Conservation (phyloP, 2,888 invertebrate species). For the Pristionchus japonicus region DNA sequence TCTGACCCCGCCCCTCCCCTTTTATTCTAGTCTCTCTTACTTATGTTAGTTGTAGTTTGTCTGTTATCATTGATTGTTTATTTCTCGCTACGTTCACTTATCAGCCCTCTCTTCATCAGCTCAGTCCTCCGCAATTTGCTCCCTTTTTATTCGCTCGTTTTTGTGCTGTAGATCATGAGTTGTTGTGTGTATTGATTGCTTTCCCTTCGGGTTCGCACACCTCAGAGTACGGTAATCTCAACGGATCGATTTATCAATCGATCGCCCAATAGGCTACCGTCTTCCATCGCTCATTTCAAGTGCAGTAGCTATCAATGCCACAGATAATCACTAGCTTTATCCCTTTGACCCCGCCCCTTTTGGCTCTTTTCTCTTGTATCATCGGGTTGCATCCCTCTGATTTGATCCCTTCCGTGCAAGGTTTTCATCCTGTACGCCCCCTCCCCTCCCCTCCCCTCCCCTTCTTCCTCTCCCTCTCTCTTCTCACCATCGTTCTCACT, state of each 20-base stretch:
- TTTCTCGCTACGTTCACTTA: not conserved
- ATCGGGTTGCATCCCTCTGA: conserved; percentile 7
- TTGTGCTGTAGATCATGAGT: conserved; percentile 9
- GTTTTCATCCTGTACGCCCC: not conserved
- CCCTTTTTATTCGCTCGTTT: not conserved
- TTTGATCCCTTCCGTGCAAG: not conserved
- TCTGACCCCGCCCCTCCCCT: not conserved
- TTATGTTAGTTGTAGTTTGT: conserved; percentile 26
- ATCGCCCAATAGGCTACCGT: not conserved
- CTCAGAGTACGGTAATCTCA: conserved; percentile 30
- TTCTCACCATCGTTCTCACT: conserved; percentile 21
- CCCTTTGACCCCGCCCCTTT: not conserved
- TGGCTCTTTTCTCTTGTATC: not conserved
- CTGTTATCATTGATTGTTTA: conserved; percentile 27
- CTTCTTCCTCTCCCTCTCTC: conserved; percentile 1
- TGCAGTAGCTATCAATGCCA: conserved; percentile 39
- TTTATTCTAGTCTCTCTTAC: not conserved
- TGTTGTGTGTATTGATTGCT: conserved; percentile 29
- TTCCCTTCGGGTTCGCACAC: conserved; percentile 17
- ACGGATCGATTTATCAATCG: conserved; percentile 30
- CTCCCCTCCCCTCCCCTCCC: not conserved
- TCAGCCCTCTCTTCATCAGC: not conserved
- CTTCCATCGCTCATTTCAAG: conserved; percentile 19
- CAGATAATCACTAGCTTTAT: conserved; percentile 16
- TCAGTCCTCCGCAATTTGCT: not conserved